These are phyloP conservation scores for Volucella zonaria DNA, from an alignment of 2,888 invertebrate species.

Conservation along the genomic window DNA sequence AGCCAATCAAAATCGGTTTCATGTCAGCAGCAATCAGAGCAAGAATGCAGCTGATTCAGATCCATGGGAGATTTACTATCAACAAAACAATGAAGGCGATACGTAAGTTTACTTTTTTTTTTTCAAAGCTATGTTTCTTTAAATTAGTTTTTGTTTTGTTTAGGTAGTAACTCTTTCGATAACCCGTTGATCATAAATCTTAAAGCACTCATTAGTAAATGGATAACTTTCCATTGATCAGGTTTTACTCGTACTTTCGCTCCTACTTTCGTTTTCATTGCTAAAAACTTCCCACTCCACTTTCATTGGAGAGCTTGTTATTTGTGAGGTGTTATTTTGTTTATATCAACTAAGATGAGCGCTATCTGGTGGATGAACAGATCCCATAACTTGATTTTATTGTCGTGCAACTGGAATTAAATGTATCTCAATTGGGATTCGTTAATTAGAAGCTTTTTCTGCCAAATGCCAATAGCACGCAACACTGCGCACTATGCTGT, in stretches of 20 bases:
- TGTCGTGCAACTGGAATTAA: no score
- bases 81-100: slow-evolving; percentile 93
- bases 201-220: no score
- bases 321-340: neutral
- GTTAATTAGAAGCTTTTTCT: no score
- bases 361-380: no score
- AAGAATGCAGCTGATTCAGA: slow-evolving; percentile 77
- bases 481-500: no score
- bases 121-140: neutral
- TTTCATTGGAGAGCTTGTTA: slow-evolving; percentile 8
- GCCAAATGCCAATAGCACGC: no score
- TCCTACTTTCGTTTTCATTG: slow-evolving; percentile 29
- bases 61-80: slow-evolving; percentile 87
- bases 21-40: slow-evolving; percentile 17
- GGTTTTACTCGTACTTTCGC: neutral
- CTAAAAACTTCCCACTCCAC: neutral
- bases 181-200: neutral
- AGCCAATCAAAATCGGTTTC: slow-evolving; percentile 27
- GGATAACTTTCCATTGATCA: neutral
- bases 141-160: neutral
- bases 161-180: neutral
- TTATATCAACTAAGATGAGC: no score
- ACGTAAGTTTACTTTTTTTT: slow-evolving; percentile 87
- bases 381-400: no score
- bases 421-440: no score